Base-by-base conservation (phyloP, 1,140 invertebrate species). In the Bathynomus jamesi region DNA sequence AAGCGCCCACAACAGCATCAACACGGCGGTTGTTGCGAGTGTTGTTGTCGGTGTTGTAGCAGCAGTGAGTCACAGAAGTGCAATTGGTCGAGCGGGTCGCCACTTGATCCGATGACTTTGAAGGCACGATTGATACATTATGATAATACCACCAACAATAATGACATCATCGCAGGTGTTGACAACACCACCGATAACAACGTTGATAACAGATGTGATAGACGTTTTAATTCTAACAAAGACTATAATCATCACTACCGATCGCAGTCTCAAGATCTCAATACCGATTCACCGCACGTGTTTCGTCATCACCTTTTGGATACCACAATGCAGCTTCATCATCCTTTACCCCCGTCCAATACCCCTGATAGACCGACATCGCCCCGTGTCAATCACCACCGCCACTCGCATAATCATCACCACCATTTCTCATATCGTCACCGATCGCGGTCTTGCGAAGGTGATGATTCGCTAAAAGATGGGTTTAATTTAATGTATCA, bases 231-330 rank as follows among this genome's bases (percentile, higher is more conserved):
- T 67, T 61, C 77, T 68, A 77, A 78, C 74, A 67, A 67, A 72
- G n/a, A 81, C 81, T 13, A 79, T 80, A 31, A 87, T 89, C 78
- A 89, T 76, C 83, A 89, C 32, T 80, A 83, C 71, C 86, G 88
- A 68, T 87, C 89, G 76, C 84, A 86, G 4, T 86, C 87, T 60
- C 80, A 89, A 13, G 88, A 90, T 75, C 86, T 87, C 70, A 87
- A 90, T 70, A 87, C 88, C 73, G 86, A 79, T 63, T 69, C 76
- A 0, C 69, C 76, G 0, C 74, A 78, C 67, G 74, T 82, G n/a
- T 83, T 84, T 71, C 78, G 81, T 21, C 83, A 83, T 70, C 79
- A 83, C 60, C 76, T 82, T 31, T 80, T 85, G 29, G 83, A 83
- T 81, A 70, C 40, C 13, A 17, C 40, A 17, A 1, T 53, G 5